phyloP scores from a whole-genome alignment of 2,113 vertebrate species.

The Bostrychus sinensis region DNA sequence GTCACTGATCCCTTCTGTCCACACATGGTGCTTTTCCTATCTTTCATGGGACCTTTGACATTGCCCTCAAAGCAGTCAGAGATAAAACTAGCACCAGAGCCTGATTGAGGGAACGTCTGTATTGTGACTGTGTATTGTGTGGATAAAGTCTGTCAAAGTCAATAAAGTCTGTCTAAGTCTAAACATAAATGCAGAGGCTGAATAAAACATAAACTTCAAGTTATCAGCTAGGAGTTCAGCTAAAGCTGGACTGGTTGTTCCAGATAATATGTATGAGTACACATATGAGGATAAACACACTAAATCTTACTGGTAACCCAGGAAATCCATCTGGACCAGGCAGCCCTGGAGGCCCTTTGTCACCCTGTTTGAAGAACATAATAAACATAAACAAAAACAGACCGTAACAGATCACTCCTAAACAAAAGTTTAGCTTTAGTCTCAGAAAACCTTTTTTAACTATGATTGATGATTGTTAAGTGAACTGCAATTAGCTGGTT shows the following conservation, averaged over 20 bases:
- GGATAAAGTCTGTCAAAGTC: too few relatives aligned
- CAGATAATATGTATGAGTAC: background rate
- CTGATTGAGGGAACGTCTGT: background rate
- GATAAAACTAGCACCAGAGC: conserved; percentile 26
- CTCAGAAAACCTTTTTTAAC: background rate
- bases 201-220: too few relatives aligned
- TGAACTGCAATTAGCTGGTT: too few relatives aligned
- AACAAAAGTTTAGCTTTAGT: background rate
- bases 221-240: too few relatives aligned
- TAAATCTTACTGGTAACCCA: conserved; percentile 84
- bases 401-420: background rate
- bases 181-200: background rate
- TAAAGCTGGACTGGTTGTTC: background rate
- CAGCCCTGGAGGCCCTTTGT: conserved; percentile 83
- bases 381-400: conserved; percentile 29
- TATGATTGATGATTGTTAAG: too few relatives aligned
- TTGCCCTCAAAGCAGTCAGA: conserved; percentile 30
- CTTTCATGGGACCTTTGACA: conserved; percentile 55
- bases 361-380: conserved; percentile 75
- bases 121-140: too few relatives aligned
- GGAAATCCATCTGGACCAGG: conserved; percentile 82
- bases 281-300: background rate
- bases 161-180: too few relatives aligned
- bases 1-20: conserved; percentile 26
- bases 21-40: conserved; percentile 42